Conservation (phyloP, 2,888 invertebrate species). For the Netelia fuscicornis region DNA sequence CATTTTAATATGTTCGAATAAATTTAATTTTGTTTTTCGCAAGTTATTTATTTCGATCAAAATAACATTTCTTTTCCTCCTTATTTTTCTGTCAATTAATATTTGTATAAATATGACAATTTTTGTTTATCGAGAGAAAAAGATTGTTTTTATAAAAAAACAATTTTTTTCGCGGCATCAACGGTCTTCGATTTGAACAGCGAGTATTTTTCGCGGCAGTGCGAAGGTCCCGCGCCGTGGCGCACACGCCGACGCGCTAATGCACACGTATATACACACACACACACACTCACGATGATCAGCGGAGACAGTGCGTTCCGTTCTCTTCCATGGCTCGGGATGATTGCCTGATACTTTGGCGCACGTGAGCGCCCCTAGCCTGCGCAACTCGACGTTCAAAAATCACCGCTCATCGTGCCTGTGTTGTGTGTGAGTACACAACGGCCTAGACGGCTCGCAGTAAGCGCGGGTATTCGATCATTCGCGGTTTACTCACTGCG, state of each 20-base stretch:
- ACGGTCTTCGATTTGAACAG: background rate
- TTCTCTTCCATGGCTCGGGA: slow-evolving; percentile 55
- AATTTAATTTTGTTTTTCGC: background rate
- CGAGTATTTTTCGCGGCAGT: slow-evolving; percentile 10
- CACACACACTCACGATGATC: slow-evolving; percentile 33
- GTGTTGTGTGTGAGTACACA: slow-evolving; percentile 5
- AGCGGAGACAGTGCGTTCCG: slow-evolving; percentile 35
- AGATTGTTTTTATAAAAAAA: background rate
- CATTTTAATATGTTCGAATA: too few species aligned
- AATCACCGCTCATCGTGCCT: slow-evolving; percentile 45
- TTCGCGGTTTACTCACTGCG: background rate
- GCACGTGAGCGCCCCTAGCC: slow-evolving; percentile 73
- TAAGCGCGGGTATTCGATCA: background rate
- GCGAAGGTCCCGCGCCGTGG: background rate
- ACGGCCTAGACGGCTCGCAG: background rate
- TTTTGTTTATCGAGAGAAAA: too few species aligned
- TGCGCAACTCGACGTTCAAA: slow-evolving; percentile 69
- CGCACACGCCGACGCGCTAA: background rate
- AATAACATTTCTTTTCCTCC: background rate
- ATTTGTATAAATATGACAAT: background rate
- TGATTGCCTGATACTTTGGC: slow-evolving; percentile 75
- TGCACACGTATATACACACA: slow-evolving; percentile 3
- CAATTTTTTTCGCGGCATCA: background rate
- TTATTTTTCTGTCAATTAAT: background rate
- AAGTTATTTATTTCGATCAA: background rate